Conservation (phyloP, 2,888 invertebrate species). For the Laspeyria flexula region DNA sequence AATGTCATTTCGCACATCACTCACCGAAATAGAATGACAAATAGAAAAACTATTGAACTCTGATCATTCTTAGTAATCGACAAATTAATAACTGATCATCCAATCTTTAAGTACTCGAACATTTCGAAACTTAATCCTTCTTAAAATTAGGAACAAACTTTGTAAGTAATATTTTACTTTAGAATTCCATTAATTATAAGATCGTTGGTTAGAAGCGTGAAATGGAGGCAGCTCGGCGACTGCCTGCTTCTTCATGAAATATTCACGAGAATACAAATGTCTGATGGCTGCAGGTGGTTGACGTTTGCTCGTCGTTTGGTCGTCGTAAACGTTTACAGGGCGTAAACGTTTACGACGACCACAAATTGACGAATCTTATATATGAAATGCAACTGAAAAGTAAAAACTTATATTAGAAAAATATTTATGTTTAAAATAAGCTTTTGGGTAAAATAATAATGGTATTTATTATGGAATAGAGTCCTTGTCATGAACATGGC, state of each 20-base stretch:
- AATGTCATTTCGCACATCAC: too few species aligned
- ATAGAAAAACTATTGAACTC: too few species aligned
- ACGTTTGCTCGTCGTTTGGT: too few species aligned
- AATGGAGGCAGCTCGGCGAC: constrained; percentile 19
- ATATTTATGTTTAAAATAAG: too few species aligned
- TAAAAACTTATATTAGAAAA: too few species aligned
- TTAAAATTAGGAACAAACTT: constrained; percentile 28
- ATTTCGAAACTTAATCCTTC: constrained; percentile 8
- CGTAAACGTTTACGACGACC: neutral
- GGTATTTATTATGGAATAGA: too few species aligned
- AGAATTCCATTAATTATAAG: constrained; percentile 35
- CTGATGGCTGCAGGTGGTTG: constrained; percentile 16
- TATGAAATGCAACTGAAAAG: neutral
- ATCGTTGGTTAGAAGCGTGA: constrained; percentile 19
- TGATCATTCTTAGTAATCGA: too few species aligned
- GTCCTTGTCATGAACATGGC: too few species aligned
- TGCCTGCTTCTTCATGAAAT: constrained; percentile 47
- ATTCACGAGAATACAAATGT: constrained; percentile 46
- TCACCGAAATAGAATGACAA: too few species aligned
- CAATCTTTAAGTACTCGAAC: neutral
- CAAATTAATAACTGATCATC: too few species aligned
- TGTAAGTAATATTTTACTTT: constrained; percentile 21
- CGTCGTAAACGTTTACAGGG: too few species aligned
- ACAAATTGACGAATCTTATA: neutral
- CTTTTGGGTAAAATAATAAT: too few species aligned